Conservation (phyloP, 2,797 vertebrate genomes). For the Poecilia picta region DNA sequence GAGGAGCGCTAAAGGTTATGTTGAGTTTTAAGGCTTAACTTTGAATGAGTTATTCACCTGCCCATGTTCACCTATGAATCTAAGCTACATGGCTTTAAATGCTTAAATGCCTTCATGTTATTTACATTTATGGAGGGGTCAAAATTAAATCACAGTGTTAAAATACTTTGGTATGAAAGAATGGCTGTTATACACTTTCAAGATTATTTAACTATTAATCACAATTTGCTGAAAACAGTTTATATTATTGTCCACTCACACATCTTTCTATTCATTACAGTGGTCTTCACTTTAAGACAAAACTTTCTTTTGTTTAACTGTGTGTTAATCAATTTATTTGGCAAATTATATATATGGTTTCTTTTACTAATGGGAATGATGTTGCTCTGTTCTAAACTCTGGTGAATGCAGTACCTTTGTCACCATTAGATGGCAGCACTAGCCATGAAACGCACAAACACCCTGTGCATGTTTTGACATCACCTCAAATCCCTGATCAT, state of each 20-base stretch:
- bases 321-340: too few species aligned
- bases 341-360: neutral
- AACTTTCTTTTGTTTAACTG: neutral
- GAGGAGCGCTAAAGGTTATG: slow-evolving; percentile 8
- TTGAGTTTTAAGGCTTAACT: slow-evolving; percentile 13
- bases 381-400: neutral
- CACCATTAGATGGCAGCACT: slow-evolving; percentile 81
- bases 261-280: neutral
- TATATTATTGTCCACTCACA: neutral
- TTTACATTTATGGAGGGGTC: neutral
- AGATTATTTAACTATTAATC: neutral
- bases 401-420: slow-evolving; percentile 14
- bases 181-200: neutral
- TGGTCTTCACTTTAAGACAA: neutral
- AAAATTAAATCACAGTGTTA: neutral
- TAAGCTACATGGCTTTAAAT: neutral
- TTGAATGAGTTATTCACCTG: neutral
- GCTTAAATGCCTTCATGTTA: neutral
- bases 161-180: neutral
- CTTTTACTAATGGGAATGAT: neutral
- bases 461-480: slow-evolving; percentile 26
- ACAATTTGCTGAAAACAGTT: neutral
- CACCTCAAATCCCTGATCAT: neutral
- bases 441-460: slow-evolving; percentile 52
- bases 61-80: slow-evolving; percentile 1